These are phyloP conservation scores for Conus canariensis DNA, from an alignment of 2,888 invertebrate species.

Conservation along the genomic window DNA sequence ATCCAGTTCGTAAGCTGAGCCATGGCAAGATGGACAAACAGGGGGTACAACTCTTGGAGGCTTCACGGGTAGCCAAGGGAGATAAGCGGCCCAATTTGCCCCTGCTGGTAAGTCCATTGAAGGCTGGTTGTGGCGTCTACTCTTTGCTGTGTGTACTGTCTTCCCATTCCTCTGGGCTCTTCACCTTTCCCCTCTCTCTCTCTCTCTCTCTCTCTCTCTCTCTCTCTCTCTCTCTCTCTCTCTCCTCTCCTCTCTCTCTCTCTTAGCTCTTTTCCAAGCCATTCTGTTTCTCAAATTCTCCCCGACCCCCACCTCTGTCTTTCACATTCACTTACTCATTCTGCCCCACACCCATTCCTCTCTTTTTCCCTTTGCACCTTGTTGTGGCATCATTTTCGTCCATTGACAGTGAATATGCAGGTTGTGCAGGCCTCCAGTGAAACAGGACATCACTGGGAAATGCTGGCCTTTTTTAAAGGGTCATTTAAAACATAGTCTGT, in stretches of 20 bases:
- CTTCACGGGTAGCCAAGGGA: conserved; percentile 56
- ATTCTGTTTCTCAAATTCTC: background rate
- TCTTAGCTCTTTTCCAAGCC: background rate
- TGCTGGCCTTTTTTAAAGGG: too few relatives aligned
- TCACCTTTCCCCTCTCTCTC: conserved; percentile 18
- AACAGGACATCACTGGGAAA: too few relatives aligned
- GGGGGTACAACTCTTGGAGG: conserved; percentile 61
- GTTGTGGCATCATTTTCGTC: too few relatives aligned
- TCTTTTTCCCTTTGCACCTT: too few relatives aligned
- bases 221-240: conserved; percentile 17
- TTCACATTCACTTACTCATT: background rate
- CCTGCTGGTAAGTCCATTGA: conserved; percentile 45
- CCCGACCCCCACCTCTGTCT: background rate
- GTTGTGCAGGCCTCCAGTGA: too few relatives aligned
- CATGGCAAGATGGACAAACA: conserved; percentile 90
- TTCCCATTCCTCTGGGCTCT: background rate
- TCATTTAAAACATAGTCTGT: too few relatives aligned
- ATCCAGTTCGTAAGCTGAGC: conserved; percentile 81
- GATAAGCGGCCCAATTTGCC: conserved; percentile 52
- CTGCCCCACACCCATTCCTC: background rate
- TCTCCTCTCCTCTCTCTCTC: background rate
- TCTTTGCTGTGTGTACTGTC: background rate
- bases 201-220: conserved; percentile 28
- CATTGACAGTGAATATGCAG: too few relatives aligned
- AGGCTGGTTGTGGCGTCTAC: background rate